Conservation (phyloP, 2,888 invertebrate genomes). For the Vanessa cardui region DNA sequence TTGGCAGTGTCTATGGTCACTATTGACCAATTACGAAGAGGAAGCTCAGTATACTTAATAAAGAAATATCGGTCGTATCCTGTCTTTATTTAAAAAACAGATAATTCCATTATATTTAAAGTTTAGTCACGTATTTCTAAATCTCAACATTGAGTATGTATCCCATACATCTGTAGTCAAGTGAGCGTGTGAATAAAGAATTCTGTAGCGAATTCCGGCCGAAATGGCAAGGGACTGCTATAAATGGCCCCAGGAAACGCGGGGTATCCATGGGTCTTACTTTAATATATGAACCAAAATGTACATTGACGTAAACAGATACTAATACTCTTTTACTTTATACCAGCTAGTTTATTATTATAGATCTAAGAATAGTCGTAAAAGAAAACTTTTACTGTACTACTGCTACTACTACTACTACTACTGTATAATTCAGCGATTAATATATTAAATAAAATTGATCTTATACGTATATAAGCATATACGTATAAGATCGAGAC, state of each 20-base stretch:
- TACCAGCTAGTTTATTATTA: no score
- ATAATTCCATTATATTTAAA: background rate
- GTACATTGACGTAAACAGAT: constrained; percentile 7
- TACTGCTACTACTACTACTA: no score
- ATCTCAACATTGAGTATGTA: constrained; percentile 26
- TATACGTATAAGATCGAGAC: no score
- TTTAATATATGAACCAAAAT: constrained; percentile 7
- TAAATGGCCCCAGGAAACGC: constrained; percentile 19
- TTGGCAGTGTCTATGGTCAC: no score
- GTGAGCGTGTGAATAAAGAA: constrained; percentile 32
- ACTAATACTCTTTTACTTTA: no score
- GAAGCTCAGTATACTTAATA: no score
- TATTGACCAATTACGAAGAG: no score
- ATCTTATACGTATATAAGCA: no score
- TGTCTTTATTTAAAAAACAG: background rate
- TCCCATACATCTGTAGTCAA: constrained; percentile 26
- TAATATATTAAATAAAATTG: no score
- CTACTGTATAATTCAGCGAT: no score
- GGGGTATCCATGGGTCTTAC: constrained; percentile 13
- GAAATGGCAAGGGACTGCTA: constrained; percentile 28
- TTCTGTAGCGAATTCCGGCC: constrained; percentile 20
- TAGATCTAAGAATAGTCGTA: no score
- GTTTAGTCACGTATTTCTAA: constrained; percentile 14
- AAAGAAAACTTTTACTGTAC: no score
- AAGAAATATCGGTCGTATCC: background rate